These are phyloP conservation scores for Plagiodera versicolora DNA, from an alignment of 2,888 invertebrate genomes.

Conservation along the genomic window DNA sequence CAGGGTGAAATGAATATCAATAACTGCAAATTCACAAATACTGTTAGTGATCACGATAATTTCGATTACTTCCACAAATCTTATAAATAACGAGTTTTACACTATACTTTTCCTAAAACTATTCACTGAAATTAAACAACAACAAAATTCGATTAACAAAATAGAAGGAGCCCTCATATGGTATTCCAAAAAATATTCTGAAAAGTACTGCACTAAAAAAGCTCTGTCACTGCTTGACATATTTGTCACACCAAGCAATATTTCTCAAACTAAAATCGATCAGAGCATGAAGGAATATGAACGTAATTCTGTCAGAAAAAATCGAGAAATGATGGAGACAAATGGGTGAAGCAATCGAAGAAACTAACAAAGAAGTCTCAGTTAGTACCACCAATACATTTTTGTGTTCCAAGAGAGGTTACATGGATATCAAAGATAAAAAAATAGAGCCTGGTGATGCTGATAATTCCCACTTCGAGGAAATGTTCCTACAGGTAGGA, in stretches of 20 bases:
- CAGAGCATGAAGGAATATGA: background rate
- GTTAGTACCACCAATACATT: conserved; percentile 18
- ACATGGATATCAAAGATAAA: conserved; percentile 16
- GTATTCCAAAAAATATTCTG: no score
- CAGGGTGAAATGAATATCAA: no score
- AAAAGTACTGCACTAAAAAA: no score
- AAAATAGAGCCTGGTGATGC: conserved; percentile 25
- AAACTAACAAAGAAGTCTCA: conserved; percentile 7
- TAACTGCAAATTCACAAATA: no score
- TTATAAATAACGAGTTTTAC: no score
- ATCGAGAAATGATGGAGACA: background rate
- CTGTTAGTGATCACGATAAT: no score
- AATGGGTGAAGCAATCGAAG: conserved; percentile 14
- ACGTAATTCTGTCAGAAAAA: background rate
- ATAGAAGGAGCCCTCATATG: no score
- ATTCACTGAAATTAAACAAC: no score
- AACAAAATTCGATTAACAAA: no score
- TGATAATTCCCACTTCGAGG: conserved; percentile 20
- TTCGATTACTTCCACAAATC: no score
- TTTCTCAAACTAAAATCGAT: background rate
- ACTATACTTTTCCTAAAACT: no score
- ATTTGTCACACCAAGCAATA: background rate
- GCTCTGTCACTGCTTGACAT: background rate
- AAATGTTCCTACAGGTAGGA: conserved; percentile 19
- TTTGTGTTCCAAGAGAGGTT: conserved; percentile 19